Evolutionary conservation across 2,888 invertebrate genomes (phyloP).

Genomic region (Villa cingulata): DNA sequence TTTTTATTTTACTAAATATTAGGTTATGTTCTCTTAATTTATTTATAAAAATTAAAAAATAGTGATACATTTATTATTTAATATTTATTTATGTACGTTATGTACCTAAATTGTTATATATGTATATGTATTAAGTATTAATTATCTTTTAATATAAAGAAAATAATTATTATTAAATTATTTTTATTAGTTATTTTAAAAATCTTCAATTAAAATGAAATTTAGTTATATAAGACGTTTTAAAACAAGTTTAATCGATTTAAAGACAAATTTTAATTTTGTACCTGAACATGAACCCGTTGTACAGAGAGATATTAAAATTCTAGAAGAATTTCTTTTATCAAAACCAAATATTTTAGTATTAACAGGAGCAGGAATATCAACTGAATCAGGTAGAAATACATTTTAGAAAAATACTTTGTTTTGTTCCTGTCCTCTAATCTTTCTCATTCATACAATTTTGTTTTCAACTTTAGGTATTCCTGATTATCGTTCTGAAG

Average conservation of each 20-base stretch:
- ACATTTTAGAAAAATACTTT: not conserved
- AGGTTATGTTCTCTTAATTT: too few species aligned
- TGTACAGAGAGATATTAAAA: conserved; percentile 40
- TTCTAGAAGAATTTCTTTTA: conserved; percentile 28
- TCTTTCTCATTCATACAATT: conserved; percentile 1
- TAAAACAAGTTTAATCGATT: not conserved
- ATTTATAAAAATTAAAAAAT: too few species aligned
- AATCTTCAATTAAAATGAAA: too few species aligned
- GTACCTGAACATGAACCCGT: conserved; percentile 65
- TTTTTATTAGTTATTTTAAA: too few species aligned
- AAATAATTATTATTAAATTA: too few species aligned
- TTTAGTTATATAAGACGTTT: not conserved
- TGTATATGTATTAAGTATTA: too few species aligned
- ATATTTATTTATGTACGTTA: too few species aligned
- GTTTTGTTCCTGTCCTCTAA: too few species aligned
- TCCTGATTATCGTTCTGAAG: conserved; percentile 87
- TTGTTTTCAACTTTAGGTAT: conserved; percentile 46
- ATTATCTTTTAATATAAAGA: too few species aligned
- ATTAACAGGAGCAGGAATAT: conserved; percentile 88
- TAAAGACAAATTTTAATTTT: conserved; percentile 30
- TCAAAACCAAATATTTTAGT: conserved; percentile 45
- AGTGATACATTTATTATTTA: too few species aligned
- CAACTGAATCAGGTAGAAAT: conserved; percentile 69
- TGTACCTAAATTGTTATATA: too few species aligned
- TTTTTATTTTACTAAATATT: too few species aligned